These are phyloP conservation scores for Pogonocherus hispidulus DNA, from an alignment of 2,888 invertebrate genomes.

Conservation along the genomic window DNA sequence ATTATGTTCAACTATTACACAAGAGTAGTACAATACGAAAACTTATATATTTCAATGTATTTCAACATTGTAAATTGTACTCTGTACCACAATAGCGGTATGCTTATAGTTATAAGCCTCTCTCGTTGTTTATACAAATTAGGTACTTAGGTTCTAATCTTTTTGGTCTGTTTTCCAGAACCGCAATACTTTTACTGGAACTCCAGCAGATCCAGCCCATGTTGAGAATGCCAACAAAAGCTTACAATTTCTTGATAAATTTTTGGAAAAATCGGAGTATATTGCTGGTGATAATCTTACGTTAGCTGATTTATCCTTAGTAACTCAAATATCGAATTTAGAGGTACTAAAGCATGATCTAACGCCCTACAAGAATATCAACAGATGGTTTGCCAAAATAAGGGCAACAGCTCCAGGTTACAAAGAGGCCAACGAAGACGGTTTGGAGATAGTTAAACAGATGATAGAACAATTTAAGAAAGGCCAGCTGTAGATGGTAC, in stretches of 20 bases:
- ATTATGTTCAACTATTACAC: too few relatives aligned
- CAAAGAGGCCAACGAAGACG: neutral
- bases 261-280: slow-evolving; percentile 1
- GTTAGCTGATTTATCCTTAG: neutral
- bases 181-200: neutral
- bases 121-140: too few relatives aligned
- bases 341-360: neutral
- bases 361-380: slow-evolving; percentile 11
- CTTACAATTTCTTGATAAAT: slow-evolving; percentile 2
- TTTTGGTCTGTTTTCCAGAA: neutral
- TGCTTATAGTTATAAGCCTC: too few relatives aligned
- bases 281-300: slow-evolving; percentile 16
- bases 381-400: slow-evolving; percentile 6
- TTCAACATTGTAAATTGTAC: too few relatives aligned
- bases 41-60: too few relatives aligned
- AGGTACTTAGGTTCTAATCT: too few relatives aligned
- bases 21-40: too few relatives aligned
- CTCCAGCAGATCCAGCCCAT: neutral
- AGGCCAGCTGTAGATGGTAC: too few relatives aligned
- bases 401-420: neutral
- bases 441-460: neutral
- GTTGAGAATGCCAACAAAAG: neutral
- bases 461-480: neutral
- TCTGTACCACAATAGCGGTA: too few relatives aligned
- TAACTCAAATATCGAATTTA: neutral